These are phyloP conservation scores for Hemithea aestivaria DNA, from an alignment of 2,888 invertebrate species.

Conservation along the genomic window DNA sequence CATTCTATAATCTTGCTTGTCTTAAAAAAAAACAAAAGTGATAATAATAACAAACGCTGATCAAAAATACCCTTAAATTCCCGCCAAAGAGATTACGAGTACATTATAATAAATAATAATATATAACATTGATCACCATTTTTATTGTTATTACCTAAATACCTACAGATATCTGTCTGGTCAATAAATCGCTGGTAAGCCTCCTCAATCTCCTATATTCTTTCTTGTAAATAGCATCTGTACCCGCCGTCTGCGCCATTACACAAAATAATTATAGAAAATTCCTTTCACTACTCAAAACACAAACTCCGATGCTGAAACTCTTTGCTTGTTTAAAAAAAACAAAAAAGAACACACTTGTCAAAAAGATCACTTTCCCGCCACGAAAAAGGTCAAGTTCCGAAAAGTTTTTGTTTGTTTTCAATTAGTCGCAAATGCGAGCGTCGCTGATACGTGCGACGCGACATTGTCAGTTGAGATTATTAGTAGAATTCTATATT, in stretches of 20 bases:
- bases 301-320: conserved; percentile 7
- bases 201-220: conserved; percentile 84
- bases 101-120: no score
- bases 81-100: no score
- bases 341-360: conserved; percentile 4
- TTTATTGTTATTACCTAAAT: conserved; percentile 4
- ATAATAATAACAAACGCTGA: no score
- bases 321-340: not conserved
- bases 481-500: conserved; percentile 55
- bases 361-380: conserved; percentile 7
- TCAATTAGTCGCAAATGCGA: conserved; percentile 31
- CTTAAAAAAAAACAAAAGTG: no score
- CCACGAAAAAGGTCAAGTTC: conserved; percentile 18
- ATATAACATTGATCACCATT: no score
- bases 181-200: conserved; percentile 83
- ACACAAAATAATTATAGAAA: conserved; percentile 15
- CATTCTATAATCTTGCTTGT: no score
- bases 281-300: conserved; percentile 10
- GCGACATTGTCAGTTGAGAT: conserved; percentile 64
- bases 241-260: conserved; percentile 50
- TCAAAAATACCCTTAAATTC: no score
- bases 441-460: conserved; percentile 52
- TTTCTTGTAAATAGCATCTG: conserved; percentile 79
- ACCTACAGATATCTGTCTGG: conserved; percentile 84
- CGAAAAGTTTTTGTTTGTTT: conserved; percentile 23